Conservation (phyloP, 2,113 vertebrate species). For the Sprattus sprattus region DNA sequence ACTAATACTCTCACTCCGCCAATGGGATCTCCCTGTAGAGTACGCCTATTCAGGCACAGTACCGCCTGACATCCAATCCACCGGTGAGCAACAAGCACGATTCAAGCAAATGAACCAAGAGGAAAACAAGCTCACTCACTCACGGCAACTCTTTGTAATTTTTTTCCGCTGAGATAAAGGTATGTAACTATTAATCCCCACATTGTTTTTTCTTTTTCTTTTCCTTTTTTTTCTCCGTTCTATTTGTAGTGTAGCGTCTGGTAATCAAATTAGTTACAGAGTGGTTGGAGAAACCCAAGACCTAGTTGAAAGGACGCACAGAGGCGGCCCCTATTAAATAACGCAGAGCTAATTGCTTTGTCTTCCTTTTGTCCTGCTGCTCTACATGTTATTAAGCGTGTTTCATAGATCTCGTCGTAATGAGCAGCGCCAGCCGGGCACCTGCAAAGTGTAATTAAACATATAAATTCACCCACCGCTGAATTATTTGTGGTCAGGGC, state of each 20-base stretch:
- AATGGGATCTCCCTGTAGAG: neutral
- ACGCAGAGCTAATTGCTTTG: slow-evolving; percentile 74
- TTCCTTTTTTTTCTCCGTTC: slow-evolving; percentile 22
- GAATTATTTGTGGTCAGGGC: slow-evolving; percentile 73
- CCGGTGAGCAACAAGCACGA: slow-evolving; percentile 2
- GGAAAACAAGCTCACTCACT: neutral
- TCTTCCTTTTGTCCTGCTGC: slow-evolving; percentile 74
- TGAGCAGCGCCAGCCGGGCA: slow-evolving; percentile 73
- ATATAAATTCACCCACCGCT: slow-evolving; percentile 75
- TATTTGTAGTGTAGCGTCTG: neutral
- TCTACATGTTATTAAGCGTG: slow-evolving; percentile 54
- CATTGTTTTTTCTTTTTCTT: neutral
- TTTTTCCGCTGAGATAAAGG: too few species aligned
- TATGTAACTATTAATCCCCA: too few species aligned
- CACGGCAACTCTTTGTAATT: neutral
- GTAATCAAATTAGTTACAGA: slow-evolving; percentile 60
- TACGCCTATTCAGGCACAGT: neutral
- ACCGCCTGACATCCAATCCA: neutral
- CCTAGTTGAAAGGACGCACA: slow-evolving; percentile 61
- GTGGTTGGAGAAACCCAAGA: slow-evolving; percentile 64
- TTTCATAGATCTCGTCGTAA: slow-evolving; percentile 79
- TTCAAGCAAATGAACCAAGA: neutral
- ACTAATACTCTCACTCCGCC: neutral
- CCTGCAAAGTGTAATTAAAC: slow-evolving; percentile 79
- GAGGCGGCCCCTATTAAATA: slow-evolving; percentile 75